Conservation (phyloP, 2,888 invertebrate species). For the Galerucella pusilla region DNA sequence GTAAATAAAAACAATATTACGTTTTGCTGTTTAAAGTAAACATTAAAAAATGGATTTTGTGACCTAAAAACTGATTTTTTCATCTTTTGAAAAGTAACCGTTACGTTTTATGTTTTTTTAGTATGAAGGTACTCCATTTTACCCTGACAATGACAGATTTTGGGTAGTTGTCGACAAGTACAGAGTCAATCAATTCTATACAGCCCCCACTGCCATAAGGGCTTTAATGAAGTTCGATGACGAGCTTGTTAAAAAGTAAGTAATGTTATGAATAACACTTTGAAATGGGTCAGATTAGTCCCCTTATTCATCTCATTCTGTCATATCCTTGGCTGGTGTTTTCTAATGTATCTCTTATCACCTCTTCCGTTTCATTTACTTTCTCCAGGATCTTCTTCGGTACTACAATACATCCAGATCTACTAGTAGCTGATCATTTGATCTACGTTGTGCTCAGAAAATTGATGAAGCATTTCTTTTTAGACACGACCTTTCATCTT, state of each 20-base stretch:
- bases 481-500: constrained; percentile 74
- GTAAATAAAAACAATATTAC: neutral
- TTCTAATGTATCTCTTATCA: too few species aligned
- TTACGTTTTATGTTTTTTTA: constrained; percentile 61
- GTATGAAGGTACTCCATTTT: constrained; percentile 98
- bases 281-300: too few species aligned
- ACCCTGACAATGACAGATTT: constrained; percentile 91
- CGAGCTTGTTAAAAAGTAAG: constrained; percentile 80
- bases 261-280: constrained; percentile 30
- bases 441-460: neutral
- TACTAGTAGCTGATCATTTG: too few species aligned
- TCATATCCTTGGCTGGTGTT: too few species aligned
- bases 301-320: too few species aligned
- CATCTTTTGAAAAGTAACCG: neutral
- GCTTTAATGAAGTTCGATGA: constrained; percentile 96
- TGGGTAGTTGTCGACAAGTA: constrained; percentile 96
- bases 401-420: too few species aligned
- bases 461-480: neutral
- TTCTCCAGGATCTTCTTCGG: too few species aligned
- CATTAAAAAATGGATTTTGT: neutral
- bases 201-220: constrained; percentile 97
- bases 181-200: constrained; percentile 96
- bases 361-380: too few species aligned
- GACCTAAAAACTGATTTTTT: neutral
- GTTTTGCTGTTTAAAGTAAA: neutral